Percentiles rank a stretch among this genome's conserved stretches.
Conservation (phyloP, 1,140 invertebrate genomes). For the Manduca sexta region DNA sequence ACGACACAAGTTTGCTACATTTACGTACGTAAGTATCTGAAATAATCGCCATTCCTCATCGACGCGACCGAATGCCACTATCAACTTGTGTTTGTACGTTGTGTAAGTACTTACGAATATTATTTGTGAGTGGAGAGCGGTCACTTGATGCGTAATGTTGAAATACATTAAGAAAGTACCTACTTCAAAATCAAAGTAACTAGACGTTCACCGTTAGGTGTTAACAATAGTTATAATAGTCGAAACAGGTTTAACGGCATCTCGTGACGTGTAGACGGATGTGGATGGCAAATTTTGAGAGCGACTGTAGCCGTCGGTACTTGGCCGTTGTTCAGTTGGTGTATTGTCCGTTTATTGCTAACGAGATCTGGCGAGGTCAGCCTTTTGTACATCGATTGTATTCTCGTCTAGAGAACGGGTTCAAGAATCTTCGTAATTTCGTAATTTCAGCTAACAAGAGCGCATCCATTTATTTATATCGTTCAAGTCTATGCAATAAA, state of each 20-base stretch:
- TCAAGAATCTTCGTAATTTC: slow-evolving; percentile 39
- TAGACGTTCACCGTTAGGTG: slow-evolving; percentile 21
- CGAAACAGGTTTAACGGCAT: slow-evolving; percentile 26
- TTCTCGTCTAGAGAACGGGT: slow-evolving; percentile 41
- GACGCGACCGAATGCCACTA: too few relatives aligned
- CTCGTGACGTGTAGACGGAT: slow-evolving; percentile 24
- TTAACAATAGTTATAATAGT: slow-evolving; percentile 24
- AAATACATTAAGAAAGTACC: background rate
- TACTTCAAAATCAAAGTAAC: background rate
- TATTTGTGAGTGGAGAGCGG: too few relatives aligned
- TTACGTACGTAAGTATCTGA: too few relatives aligned
- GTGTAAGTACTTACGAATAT: too few relatives aligned
- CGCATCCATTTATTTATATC: background rate
- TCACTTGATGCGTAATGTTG: too few relatives aligned
- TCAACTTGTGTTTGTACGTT: too few relatives aligned
- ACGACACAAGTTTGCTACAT: background rate
- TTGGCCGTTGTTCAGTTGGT: slow-evolving; percentile 9
- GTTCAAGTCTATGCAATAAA: too few relatives aligned
- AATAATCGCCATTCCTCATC: too few relatives aligned
- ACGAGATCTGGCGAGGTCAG: slow-evolving; percentile 43
- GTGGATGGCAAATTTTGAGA: slow-evolving; percentile 26
- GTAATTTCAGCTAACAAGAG: slow-evolving; percentile 8
- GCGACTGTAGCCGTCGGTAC: slow-evolving; percentile 18
- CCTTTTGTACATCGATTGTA: slow-evolving; percentile 40
- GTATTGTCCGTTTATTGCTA: slow-evolving; percentile 25